phyloP scores from a whole-genome alignment of 1,140 invertebrate genomes.

The Drosophila bocqueti region DNA sequence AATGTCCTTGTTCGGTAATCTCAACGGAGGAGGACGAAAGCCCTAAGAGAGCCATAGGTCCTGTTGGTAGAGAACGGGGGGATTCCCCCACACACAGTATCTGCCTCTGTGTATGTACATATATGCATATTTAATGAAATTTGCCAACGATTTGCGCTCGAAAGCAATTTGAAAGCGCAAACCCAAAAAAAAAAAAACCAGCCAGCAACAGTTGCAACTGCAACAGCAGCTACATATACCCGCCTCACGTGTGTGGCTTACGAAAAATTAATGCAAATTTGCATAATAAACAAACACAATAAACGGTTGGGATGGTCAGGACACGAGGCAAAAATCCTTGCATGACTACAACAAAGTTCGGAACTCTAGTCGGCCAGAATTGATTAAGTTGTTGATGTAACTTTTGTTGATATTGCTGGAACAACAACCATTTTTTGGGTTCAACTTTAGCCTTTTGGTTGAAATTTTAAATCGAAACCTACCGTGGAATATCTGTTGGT shows the following conservation, averaged over 20 bases:
- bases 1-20: conserved; percentile 65
- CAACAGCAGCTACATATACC: conserved; percentile 19
- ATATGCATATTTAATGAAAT: conserved; percentile 68
- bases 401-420: conserved; percentile 11
- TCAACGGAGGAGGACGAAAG: conserved; percentile 12
- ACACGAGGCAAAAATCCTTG: conserved; percentile 40
- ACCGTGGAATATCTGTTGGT: not conserved
- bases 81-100: not conserved
- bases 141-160: conserved; percentile 57
- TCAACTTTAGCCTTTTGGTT: conserved; percentile 3
- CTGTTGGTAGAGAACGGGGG: not conserved
- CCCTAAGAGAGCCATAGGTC: conserved; percentile 6
- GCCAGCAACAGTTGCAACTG: conserved; percentile 45
- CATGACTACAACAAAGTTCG: conserved; percentile 61
- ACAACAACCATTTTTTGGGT: not conserved
- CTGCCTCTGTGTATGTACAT: conserved; percentile 25
- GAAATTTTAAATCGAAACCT: not conserved
- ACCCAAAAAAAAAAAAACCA: conserved; percentile 50
- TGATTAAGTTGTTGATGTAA: conserved; percentile 42
- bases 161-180: conserved; percentile 59
- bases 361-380: conserved; percentile 45
- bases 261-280: conserved; percentile 78
- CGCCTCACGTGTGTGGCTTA: conserved; percentile 59
- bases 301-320: conserved; percentile 31
- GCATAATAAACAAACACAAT: conserved; percentile 81